phyloP scores from a whole-genome alignment of 2,888 invertebrate species.

The Caenorhabditis becei region DNA sequence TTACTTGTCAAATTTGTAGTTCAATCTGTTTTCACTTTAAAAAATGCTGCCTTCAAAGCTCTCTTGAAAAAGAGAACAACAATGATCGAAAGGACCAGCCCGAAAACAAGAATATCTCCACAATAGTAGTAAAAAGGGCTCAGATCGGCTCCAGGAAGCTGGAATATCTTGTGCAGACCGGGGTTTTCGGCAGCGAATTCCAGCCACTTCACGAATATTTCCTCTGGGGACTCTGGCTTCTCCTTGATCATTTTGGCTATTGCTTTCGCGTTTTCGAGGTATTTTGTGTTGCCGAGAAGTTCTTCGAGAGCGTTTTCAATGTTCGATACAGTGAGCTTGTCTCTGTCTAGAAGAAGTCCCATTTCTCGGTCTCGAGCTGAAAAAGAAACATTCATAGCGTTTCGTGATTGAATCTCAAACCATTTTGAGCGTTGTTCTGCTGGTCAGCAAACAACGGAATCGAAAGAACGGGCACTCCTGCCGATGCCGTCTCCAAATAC shows the following conservation, averaged over 20 bases:
- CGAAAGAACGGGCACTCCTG: constrained; percentile 66
- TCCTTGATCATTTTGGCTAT: constrained; percentile 54
- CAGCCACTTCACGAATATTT: constrained; percentile 55
- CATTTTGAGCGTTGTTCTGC: constrained; percentile 52
- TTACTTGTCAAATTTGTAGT: too few species aligned
- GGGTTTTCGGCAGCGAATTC: constrained; percentile 61
- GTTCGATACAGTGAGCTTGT: constrained; percentile 27
- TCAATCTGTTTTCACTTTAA: background rate
- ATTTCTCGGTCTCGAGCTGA: constrained; percentile 33
- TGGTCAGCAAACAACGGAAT: constrained; percentile 73
- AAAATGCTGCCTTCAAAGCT: background rate
- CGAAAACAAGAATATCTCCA: constrained; percentile 32
- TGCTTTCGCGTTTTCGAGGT: constrained; percentile 34
- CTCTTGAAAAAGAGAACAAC: too few species aligned
- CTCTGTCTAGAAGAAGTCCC: constrained; percentile 36
- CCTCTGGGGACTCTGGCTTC: constrained; percentile 37
- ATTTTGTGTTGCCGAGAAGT: constrained; percentile 38
- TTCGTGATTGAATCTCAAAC: background rate
- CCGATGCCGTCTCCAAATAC: constrained; percentile 62
- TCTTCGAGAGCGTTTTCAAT: constrained; percentile 30
- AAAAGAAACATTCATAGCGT: background rate
- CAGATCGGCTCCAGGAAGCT: constrained; percentile 35
- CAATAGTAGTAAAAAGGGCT: constrained; percentile 50
- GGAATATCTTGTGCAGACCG: constrained; percentile 36
- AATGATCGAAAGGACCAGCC: background rate